Base-by-base conservation (phyloP, 2,797 vertebrate genomes). In the Rousettus madagascariensis region DNA sequence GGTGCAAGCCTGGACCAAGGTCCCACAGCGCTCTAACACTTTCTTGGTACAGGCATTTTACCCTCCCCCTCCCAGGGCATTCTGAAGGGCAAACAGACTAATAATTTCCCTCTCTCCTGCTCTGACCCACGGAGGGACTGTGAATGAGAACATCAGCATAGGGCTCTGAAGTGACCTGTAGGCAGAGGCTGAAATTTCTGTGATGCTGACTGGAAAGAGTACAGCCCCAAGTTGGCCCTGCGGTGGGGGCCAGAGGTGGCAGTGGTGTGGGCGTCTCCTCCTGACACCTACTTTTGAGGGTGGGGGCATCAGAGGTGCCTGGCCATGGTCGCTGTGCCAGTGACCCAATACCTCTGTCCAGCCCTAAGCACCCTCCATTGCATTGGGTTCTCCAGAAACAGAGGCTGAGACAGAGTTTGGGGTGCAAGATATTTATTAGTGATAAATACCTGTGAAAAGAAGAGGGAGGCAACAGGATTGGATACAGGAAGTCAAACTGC, bases 401-500 rank as follows among this genome's bases (percentile, higher is more conserved):
- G 77, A 97, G 63, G 19, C 77, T 1, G 89, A 97, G 90, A 88
- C 92, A 0, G 41, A 92, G 41, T 77, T 79, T 92, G 41, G 86
- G 77, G 83, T 96, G 77, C 72, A 91, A 95, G 68, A 86, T 46
- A 92, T 97, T 97, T 97, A 97, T 96, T 96, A 90, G 75, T 57
- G 43, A 92, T 43, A 24, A 93, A 85, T 33, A 96, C 96, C 97
- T 97, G 96, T 96, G 82, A 85, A 96, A 90, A 95, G 65, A 94
- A 94, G 69, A 94, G 59, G 77, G 63, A 36, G 75, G 85, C 65
- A 74, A 91, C 57, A 38, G 55, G 90, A 49, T 3, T 61, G 77
- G 69, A 57, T 46, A 69, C 10, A 80, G 80, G 69, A 91, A 65
- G 38, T 74, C 72, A 55, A 87, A 74, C 46, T 65, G 55, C 3